Conservation (phyloP, 1,140 invertebrate genomes). For the Aphis gossypii region DNA sequence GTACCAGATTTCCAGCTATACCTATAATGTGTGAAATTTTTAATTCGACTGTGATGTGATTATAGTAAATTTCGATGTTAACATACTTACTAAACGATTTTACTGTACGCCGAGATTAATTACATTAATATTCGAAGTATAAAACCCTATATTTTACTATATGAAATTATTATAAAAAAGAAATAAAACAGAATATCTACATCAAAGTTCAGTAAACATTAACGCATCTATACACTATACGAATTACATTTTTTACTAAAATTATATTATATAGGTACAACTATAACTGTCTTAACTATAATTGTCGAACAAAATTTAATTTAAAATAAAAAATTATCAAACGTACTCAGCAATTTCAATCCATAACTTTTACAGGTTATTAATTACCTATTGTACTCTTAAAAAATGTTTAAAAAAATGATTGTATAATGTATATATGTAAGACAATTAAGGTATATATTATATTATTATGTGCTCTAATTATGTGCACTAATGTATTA, state of each 20-base stretch:
- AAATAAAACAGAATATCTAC: not conserved
- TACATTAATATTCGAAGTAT: not conserved
- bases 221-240: not conserved
- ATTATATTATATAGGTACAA: too few relatives aligned
- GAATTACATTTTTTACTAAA: not conserved
- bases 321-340: not conserved
- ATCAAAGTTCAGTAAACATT: not conserved
- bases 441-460: too few relatives aligned
- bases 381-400: too few relatives aligned
- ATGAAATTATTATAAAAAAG: not conserved
- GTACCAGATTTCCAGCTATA: not conserved
- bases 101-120: not conserved
- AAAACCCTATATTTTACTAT: not conserved
- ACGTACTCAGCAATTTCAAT: not conserved
- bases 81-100: not conserved
- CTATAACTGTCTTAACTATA: too few relatives aligned
- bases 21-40: not conserved
- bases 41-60: not conserved
- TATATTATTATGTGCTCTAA: too few relatives aligned
- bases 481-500: too few relatives aligned
- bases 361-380: not conserved
- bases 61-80: not conserved
- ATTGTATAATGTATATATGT: too few relatives aligned
- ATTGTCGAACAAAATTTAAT: too few relatives aligned
- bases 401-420: too few relatives aligned